phyloP scores from a whole-genome alignment of 2,888 invertebrate species.

The Ichneumoninae sp. region DNA sequence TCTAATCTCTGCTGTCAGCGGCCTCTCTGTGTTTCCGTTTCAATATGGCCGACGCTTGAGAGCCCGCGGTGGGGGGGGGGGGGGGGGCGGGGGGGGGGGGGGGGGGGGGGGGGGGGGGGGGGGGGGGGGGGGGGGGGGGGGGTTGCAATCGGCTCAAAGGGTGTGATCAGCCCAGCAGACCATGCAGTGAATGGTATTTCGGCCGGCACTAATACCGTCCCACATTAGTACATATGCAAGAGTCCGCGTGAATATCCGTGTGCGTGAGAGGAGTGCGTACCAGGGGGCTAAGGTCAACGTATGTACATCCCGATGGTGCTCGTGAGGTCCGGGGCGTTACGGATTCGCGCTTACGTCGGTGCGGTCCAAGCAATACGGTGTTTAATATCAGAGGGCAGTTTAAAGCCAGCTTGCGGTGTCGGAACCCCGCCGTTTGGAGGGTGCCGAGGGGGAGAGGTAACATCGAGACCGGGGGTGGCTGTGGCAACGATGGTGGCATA shows the following conservation, averaged over 20 bases:
- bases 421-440: slow-evolving; percentile 68
- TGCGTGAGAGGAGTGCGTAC: slow-evolving; percentile 26
- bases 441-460: slow-evolving; percentile 29
- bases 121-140: neutral
- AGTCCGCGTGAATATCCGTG: neutral
- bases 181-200: slow-evolving; percentile 12
- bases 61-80: slow-evolving; percentile 1
- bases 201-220: neutral
- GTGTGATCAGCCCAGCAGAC: neutral
- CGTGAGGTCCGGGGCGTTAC: slow-evolving; percentile 22
- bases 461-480: slow-evolving; percentile 37
- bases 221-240: neutral
- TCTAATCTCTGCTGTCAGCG: slow-evolving; percentile 83
- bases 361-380: slow-evolving; percentile 73
- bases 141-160: slow-evolving; percentile 4
- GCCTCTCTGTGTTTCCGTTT: slow-evolving; percentile 81
- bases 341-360: slow-evolving; percentile 31
- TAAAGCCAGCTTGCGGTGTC: slow-evolving; percentile 77
- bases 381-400: slow-evolving; percentile 79
- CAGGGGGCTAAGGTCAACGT: neutral
- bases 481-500: slow-evolving; percentile 66
- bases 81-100: too few relatives aligned
- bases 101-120: too few relatives aligned
- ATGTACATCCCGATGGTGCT: neutral
- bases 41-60: slow-evolving; percentile 77